Percentiles rank a stretch among this genome's conserved stretches.
Evolutionary conservation across 2,888 invertebrate species (phyloP).

Genomic region (Euplexia lucipara): DNA sequence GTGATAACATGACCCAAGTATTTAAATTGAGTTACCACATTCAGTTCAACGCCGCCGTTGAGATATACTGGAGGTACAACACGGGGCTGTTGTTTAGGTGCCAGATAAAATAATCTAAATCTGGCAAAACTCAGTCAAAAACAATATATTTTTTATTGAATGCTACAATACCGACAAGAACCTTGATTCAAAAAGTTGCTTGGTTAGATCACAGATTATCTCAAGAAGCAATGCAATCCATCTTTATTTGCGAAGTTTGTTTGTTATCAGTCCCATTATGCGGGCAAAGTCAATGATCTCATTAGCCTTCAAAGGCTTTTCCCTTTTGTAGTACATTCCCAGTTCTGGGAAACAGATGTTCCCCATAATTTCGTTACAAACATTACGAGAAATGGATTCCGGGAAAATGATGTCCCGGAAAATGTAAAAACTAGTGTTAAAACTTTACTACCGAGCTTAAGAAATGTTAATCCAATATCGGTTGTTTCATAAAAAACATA

Average conservation of each 20-base stretch:
- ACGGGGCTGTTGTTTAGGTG: no score
- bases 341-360: slow-evolving; percentile 30
- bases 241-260: slow-evolving; percentile 37
- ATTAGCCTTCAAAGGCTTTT: slow-evolving; percentile 17
- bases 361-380: slow-evolving; percentile 19
- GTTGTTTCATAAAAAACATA: neutral
- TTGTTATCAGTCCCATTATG: slow-evolving; percentile 17
- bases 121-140: no score
- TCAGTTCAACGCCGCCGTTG: no score
- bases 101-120: neutral
- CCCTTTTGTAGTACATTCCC: neutral
- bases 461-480: neutral
- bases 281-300: slow-evolving; percentile 23
- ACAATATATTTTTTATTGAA: neutral
- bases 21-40: no score
- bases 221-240: slow-evolving; percentile 17
- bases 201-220: neutral
- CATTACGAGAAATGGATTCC: slow-evolving; percentile 3
- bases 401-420: neutral
- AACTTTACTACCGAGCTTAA: neutral
- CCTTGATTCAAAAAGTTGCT: neutral
- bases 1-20: no score
- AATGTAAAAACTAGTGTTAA: neutral
- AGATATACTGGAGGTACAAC: no score
- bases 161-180: no score